A percentile compares a stretch with the other conserved stretches of the same genome.
phyloP scores from a whole-genome alignment of 2,888 invertebrate genomes.

The Hanleya hanleyi region DNA sequence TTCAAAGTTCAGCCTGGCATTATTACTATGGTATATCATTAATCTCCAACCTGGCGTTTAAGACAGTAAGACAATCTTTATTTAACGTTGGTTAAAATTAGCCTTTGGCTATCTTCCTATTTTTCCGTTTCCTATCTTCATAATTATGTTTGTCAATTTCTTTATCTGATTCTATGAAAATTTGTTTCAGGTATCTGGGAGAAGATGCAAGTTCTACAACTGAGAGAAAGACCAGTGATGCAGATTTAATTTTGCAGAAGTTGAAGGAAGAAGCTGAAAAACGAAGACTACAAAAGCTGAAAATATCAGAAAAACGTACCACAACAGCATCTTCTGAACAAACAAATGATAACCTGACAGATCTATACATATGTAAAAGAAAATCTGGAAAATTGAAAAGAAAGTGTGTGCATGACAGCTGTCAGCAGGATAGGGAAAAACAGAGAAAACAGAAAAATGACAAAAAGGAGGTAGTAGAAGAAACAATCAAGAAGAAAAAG shows the following conservation, averaged over 20 bases:
- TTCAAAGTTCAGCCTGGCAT: background rate
- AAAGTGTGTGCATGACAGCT: background rate
- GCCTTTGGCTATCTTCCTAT: too few species aligned
- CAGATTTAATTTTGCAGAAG: conserved; percentile 38
- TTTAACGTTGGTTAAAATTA: too few species aligned
- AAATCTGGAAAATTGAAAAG: background rate
- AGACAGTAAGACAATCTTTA: too few species aligned
- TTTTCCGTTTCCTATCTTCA: too few species aligned
- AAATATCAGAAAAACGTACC: background rate
- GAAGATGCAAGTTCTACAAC: conserved; percentile 31
- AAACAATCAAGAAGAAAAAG: background rate
- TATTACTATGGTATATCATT: background rate
- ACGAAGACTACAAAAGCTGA: conserved; percentile 10
- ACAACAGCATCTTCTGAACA: background rate
- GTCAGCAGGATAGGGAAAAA: background rate
- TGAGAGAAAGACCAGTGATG: conserved; percentile 19
- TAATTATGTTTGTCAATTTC: too few species aligned
- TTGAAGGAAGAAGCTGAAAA: conserved; percentile 44
- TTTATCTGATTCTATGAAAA: background rate
- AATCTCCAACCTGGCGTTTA: background rate
- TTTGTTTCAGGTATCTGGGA: conserved; percentile 40
- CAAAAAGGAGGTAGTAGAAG: background rate
- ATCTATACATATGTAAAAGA: background rate
- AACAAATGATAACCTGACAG: background rate
- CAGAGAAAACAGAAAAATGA: background rate